Evolutionary conservation across 1,140 invertebrate species (phyloP), one percentile per base, ranked within the genome.

Genomic region (Hirudo medicinalis): DNA sequence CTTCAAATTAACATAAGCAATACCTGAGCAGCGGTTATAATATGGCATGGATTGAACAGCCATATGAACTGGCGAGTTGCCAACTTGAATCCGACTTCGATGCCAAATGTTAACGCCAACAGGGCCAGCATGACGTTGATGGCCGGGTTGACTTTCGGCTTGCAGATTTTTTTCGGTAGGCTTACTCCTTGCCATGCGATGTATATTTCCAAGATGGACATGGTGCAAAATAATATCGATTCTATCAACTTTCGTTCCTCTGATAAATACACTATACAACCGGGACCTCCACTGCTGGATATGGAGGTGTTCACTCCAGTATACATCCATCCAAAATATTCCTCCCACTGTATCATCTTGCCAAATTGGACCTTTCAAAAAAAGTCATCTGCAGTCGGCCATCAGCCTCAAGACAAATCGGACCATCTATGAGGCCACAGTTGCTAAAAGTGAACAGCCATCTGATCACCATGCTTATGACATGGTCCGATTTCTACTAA

Each of bases 41-140:
- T 85, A 83, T 96, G 93, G 81, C 92, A 95, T 55, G 93, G 93
- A 85, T 96, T 95, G 57, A 94, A 83, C 67, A 94, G 85, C 85
- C 92, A 95, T 82, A 95, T 91, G 80, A 93, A 86, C 78, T 91
- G 92, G 75, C 87, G 86, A 29, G 91, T 91, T 63, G 90, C 87
- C 80, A 92, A 89, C 82, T 94, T 94, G 79, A 92, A 94, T 55
- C 91, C 91, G 79, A 94, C 89, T 84, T 94, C 91, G 82, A 92
- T 89, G 57, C 91, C 92, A 85, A 91, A 91, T 72, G 91, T 85
- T 60, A 91, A 79, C 71, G 77, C 78, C 75, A 79, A 75, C 17
- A 78, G 22, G 11, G 43, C 69, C 2, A 70, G 25, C 6, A 70
- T 15, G 22, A 25, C 17, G 29, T 63, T 63, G 11, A 63, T 63